Conservation (phyloP, 2,888 invertebrate genomes). For the Drosophila kanekoi region DNA sequence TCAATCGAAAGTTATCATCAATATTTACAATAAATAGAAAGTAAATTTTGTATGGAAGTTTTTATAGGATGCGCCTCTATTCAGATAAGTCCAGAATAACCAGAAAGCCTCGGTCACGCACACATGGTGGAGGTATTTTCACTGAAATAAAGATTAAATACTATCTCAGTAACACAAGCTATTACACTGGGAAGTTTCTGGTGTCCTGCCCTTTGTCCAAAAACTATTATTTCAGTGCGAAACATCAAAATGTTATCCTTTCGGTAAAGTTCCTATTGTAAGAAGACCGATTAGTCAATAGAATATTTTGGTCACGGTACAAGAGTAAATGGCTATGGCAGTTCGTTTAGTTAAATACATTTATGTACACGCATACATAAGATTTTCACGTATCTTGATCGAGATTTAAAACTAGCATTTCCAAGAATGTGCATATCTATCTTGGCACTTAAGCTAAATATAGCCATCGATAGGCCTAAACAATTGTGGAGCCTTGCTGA, state of each 20-base stretch:
- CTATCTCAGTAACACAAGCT: no score
- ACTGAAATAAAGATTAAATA: no score
- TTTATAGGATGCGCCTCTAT: background rate
- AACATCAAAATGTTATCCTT: no score
- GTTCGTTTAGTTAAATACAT: constrained; percentile 15
- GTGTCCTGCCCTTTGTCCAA: no score
- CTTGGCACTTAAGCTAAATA: constrained; percentile 37
- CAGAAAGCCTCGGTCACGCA: no score
- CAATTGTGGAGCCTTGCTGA: constrained; percentile 89
- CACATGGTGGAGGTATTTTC: no score
- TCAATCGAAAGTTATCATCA: no score
- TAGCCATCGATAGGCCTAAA: constrained; percentile 50
- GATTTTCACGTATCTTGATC: constrained; percentile 8
- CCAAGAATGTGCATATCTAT: constrained; percentile 14
- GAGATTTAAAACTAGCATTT: constrained; percentile 32
- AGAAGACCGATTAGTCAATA: background rate
- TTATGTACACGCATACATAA: constrained; percentile 23
- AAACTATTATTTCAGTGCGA: no score
- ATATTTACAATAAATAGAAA: no score
- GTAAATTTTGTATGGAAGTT: no score
- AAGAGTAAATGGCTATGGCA: background rate
- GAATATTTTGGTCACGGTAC: background rate
- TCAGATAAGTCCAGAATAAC: background rate
- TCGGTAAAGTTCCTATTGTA: no score
- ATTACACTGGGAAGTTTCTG: no score